These are phyloP conservation scores for Tinea semifulvella DNA, from an alignment of 2,888 invertebrate species.

Conservation along the genomic window DNA sequence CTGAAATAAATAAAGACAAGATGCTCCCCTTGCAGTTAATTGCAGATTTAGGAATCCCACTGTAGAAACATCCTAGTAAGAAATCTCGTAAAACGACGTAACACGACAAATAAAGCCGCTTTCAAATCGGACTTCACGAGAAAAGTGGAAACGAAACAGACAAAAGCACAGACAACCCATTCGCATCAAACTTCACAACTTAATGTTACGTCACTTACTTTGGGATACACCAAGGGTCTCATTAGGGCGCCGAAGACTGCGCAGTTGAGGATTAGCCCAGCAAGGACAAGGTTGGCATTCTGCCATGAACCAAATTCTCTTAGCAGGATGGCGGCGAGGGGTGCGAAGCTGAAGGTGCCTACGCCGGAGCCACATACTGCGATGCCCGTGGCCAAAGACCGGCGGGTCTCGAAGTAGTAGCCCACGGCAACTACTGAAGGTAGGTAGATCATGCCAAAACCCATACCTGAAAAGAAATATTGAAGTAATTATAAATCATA, in stretches of 20 bases:
- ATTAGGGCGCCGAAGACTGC: constrained; percentile 88
- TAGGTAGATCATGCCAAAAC: constrained; percentile 92
- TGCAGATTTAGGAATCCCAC: no score
- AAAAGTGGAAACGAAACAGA: background rate
- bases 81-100: background rate
- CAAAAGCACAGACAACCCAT: constrained; percentile 1
- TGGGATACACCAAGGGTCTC: constrained; percentile 81
- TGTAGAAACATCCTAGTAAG: no score
- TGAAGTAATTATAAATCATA: background rate
- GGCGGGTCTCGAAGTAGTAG: constrained; percentile 95
- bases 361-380: constrained; percentile 95
- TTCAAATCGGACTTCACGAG: constrained; percentile 1
- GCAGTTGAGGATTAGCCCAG: constrained; percentile 92
- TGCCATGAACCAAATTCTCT: constrained; percentile 86
- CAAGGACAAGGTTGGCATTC: constrained; percentile 88
- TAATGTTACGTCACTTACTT: constrained; percentile 39
- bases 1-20: no score
- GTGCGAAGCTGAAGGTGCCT: constrained; percentile 96
- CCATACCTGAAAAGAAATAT: constrained; percentile 79
- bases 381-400: constrained; percentile 93
- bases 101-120: constrained; percentile 1
- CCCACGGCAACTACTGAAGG: constrained; percentile 97
- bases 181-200: background rate
- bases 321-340: constrained; percentile 82
- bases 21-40: no score